Conservation (phyloP, 1,140 invertebrate species). For the Drosophila melanica region DNA sequence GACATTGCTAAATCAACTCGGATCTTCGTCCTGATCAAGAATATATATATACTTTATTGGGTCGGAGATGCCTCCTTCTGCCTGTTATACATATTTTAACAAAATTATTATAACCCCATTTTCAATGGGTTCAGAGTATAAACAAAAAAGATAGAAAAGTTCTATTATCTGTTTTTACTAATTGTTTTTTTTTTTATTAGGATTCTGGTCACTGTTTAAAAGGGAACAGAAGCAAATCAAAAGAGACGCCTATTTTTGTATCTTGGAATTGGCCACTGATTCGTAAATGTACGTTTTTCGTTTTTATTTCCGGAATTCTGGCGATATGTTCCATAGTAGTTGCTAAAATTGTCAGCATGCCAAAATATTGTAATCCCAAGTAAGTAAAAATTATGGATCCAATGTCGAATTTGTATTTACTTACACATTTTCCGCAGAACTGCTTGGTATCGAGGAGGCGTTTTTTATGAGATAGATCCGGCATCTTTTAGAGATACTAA, state of each 20-base stretch:
- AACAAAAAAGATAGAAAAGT: too few relatives aligned
- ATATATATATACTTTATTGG: too few relatives aligned
- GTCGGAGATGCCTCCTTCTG: too few relatives aligned
- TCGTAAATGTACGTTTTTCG: slow-evolving; percentile 89
- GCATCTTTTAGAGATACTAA: slow-evolving; percentile 92
- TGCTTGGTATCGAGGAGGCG: slow-evolving; percentile 92
- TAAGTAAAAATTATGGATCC: slow-evolving; percentile 24
- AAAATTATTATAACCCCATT: too few relatives aligned
- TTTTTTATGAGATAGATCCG: slow-evolving; percentile 93
- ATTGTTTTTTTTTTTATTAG: slow-evolving; percentile 62
- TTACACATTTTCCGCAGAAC: slow-evolving; percentile 50
- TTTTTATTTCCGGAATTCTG: slow-evolving; percentile 88
- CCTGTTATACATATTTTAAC: too few relatives aligned
- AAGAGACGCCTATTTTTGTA: slow-evolving; percentile 86
- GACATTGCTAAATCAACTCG: too few relatives aligned
- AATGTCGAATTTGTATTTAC: background rate
- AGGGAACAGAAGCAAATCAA: slow-evolving; percentile 76
- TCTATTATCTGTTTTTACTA: background rate
- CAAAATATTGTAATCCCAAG: slow-evolving; percentile 88
- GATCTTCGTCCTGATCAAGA: too few relatives aligned
- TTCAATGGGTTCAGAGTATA: too few relatives aligned
- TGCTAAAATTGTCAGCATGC: slow-evolving; percentile 88
- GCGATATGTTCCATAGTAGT: slow-evolving; percentile 89
- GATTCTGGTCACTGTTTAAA: slow-evolving; percentile 85
- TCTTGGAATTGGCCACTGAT: slow-evolving; percentile 93